Evolutionary conservation across 2,888 invertebrate genomes (phyloP), one percentile per base, ranked within the genome.

Genomic region (Cephus sareptanus): DNA sequence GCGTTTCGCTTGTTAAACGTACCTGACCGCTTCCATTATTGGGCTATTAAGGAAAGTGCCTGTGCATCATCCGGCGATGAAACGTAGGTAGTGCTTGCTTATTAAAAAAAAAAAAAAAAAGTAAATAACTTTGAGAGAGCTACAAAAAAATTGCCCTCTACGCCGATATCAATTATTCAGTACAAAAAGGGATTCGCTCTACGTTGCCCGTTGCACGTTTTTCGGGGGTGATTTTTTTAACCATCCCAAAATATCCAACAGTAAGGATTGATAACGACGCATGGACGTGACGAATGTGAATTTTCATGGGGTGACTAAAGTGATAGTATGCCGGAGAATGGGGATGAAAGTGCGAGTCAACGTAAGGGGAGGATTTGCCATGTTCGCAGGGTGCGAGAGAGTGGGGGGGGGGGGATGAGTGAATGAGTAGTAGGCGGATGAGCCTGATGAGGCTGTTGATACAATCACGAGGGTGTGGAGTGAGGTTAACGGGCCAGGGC

Each of bases 401-500:
- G 40, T 74, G 78, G 30, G 31, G 74, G 2, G 3, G 35, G 35
- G 35, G 3, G 71, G 73, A 76, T 76, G 77, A 73, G 80, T 6
- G 37, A 75, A 69, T 13, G 34, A 74, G 40, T 56, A 56, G 56
- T 56, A 56, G 56, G 56, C 56, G 87, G 88, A 88, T 88, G 89
- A 89, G 87, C 86, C 87, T 90, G 90, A 90, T 89, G 90, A 90
- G 88, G 86, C 87, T 90, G 90, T 90, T 90, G 89, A 89, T 90
- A 90, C 89, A 88, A 90, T 90, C 89, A 89, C 87, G 85, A 71
- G 71, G 71, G 71, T 71, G 71, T 71, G 71, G 71, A 71, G 71
- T 71, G 71, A 33, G 71, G 71, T 71, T 71, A 71, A 71, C 71
- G 71, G 71, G 71, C 31, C 71, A 71, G 33, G 71, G 31, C 31